Base-by-base conservation (phyloP, 2,888 invertebrate genomes). In the Ornithoptera alexandrae region DNA sequence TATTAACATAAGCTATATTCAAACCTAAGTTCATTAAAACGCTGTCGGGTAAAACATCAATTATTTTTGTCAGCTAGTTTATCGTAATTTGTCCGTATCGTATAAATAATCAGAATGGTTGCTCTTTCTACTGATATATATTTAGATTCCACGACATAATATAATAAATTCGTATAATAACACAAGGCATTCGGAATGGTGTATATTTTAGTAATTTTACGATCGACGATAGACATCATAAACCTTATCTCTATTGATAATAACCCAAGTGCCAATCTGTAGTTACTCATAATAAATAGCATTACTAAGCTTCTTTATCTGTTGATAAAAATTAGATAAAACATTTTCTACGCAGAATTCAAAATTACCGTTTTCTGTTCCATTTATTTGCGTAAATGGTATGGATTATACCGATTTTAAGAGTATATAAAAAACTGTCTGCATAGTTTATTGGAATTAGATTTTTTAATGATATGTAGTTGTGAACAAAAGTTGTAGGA, bases 161-260 rank as follows among this genome's bases (percentile, higher is more conserved):
- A 15, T 50, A 15, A 30, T 5, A 50, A 15, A 17, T 50, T 50
- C 17, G 5, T 50, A 18, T 50, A 50, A 50, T 50, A 50, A 15
- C 50, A 50, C 18, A 50, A 50, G 18, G 15, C 15, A 50, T 10
- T 39, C 39, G 39, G 39, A 39, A 50, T 17, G 17, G 50, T 4
- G 15, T 50, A 15, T 50, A 57, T 20, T 57, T 57, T 75, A 74
- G 63, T 73, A 74, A 77, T 72, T 71, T 72, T 69, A 73, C 71
- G 71, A 62, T 64, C 70, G 73, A 73, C 73, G 75, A 66, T 56
- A 67, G 67, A 53, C 61, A 50, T n/a, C 61, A 39, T 22, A 46
- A 65, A 65, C 18, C 20, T 67, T 67, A 67, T 67, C 61, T 17
- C 36, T 4, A 2, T 17, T 56, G 56, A 67, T 61, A 67, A 20